phyloP scores from a whole-genome alignment of 2,113 vertebrate genomes.

The Corythaixoides concolor region DNA sequence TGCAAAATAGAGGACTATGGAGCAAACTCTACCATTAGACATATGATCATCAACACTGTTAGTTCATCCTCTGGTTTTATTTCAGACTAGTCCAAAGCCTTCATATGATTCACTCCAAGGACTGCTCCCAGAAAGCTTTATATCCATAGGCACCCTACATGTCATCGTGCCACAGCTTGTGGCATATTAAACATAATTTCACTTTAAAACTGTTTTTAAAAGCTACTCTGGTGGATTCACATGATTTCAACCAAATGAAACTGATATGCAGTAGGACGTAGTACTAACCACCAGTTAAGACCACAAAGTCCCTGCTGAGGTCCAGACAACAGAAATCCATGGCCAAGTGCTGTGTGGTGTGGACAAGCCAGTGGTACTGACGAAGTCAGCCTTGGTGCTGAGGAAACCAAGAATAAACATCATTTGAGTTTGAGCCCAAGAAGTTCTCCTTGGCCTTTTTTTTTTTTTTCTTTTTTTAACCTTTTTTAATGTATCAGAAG shows the following conservation, averaged over 20 bases:
- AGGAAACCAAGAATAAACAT: neutral
- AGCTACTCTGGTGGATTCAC: neutral
- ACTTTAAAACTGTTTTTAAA: neutral
- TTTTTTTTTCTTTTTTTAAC: neutral
- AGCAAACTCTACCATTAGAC: neutral
- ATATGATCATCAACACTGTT: neutral
- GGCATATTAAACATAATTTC: neutral
- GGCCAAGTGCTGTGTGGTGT: neutral
- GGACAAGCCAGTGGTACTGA: neutral
- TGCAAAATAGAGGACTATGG: neutral
- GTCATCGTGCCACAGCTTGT: neutral
- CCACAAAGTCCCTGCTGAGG: neutral
- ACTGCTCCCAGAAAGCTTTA: neutral
- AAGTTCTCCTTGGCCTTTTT: neutral
- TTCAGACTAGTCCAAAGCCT: neutral
- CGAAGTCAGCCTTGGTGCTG: accelerated
- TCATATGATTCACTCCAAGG: neutral
- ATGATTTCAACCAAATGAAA: neutral
- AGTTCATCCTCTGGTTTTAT: neutral
- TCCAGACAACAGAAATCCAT: neutral
- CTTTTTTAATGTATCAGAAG: neutral
- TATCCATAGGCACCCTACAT: neutral
- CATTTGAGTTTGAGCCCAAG: neutral
- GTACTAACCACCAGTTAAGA: neutral
- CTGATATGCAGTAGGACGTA: neutral